Evolutionary conservation across 2,797 vertebrate species (phyloP).

Genomic region (Acropternis orthonyx): DNA sequence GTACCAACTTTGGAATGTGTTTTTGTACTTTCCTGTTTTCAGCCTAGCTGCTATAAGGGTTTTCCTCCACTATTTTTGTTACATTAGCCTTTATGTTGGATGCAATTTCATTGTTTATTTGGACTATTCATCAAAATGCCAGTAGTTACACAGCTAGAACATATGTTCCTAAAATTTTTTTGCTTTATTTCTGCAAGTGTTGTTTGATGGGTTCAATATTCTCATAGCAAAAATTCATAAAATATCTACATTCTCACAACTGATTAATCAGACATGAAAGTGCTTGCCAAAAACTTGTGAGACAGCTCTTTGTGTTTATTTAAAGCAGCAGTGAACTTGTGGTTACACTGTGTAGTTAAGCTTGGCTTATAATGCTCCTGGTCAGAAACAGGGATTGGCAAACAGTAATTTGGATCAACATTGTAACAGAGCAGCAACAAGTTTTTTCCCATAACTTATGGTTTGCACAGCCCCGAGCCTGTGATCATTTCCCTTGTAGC

Average conservation of each 20-base stretch:
- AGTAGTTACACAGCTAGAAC: neutral
- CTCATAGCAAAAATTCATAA: neutral
- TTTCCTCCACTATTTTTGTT: neutral
- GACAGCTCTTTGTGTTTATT: neutral
- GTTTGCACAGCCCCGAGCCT: neutral
- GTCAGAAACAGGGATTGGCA: neutral
- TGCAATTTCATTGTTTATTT: neutral
- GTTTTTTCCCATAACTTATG: neutral
- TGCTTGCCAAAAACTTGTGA: neutral
- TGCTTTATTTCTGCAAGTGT: neutral
- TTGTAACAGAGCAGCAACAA: neutral
- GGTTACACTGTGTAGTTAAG: fast-evolving
- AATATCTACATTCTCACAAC: neutral
- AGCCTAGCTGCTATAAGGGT: neutral
- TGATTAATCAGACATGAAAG: neutral
- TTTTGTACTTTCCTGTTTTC: neutral
- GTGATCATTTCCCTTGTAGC: neutral
- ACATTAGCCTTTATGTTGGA: neutral
- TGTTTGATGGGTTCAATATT: neutral
- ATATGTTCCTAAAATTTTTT: neutral
- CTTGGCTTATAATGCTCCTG: fast-evolving
- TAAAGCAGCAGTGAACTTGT: neutral
- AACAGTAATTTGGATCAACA: neutral
- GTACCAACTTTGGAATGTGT: neutral
- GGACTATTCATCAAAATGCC: neutral